These are phyloP conservation scores for Lasioglossum villosulum DNA, from an alignment of 2,888 invertebrate genomes.

Conservation along the genomic window DNA sequence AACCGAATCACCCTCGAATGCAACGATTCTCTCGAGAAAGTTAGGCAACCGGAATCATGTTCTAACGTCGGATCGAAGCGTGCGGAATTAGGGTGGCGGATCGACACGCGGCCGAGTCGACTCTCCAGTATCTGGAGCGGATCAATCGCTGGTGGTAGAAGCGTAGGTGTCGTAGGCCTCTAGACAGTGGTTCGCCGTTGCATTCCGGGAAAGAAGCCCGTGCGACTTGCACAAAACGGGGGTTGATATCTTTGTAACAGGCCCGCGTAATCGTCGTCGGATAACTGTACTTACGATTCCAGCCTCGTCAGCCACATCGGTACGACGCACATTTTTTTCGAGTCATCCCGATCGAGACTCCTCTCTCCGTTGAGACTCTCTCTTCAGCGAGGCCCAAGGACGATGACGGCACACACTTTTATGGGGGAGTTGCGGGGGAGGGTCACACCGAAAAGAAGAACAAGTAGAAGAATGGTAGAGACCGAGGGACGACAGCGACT, in stretches of 20 bases:
- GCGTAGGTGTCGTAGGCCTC: constrained; percentile 30
- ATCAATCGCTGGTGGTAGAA: constrained; percentile 43
- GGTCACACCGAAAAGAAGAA: constrained; percentile 28
- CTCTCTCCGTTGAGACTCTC: not conserved
- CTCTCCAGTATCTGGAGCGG: constrained; percentile 18
- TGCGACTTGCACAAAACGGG: not conserved
- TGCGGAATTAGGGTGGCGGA: not conserved
- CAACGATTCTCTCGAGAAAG: not conserved
- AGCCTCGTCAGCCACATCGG: constrained; percentile 83
- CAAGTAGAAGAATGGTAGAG: constrained; percentile 2
- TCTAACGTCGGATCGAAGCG: not conserved
- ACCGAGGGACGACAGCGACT: not conserved
- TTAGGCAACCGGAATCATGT: not conserved
- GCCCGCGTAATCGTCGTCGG: constrained; percentile 1
- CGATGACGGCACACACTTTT: constrained; percentile 1
- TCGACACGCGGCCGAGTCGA: constrained; percentile 12
- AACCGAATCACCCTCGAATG: not conserved
- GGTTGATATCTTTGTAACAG: not conserved
- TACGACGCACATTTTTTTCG: constrained; percentile 79
- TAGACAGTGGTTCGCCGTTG: not conserved
- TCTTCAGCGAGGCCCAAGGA: not conserved
- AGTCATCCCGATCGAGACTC: constrained; percentile 74
- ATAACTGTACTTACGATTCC: constrained; percentile 78
- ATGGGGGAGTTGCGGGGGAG: not conserved
- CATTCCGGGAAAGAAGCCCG: constrained; percentile 1